Percentiles rank a stretch among this genome's conserved stretches.
Conservation (phyloP, 2,113 vertebrate species). For the Scomber japonicus region DNA sequence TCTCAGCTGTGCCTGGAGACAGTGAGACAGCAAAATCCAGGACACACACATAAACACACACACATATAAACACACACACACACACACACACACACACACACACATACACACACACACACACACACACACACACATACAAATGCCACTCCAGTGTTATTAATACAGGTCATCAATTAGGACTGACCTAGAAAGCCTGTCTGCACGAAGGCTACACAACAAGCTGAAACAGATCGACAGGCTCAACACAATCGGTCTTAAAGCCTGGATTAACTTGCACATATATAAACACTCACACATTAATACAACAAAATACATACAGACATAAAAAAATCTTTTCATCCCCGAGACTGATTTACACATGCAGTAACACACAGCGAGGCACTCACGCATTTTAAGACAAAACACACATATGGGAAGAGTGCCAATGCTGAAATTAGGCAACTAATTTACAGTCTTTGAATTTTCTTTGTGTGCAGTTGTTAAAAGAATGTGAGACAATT, state of each 20-base stretch:
- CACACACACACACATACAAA: conserved; percentile 47
- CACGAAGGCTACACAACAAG: conserved; percentile 66
- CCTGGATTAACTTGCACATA: conserved; percentile 67
- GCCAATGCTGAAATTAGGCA: conserved; percentile 27
- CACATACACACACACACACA: conserved; percentile 45
- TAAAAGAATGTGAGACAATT: conserved; percentile 38
- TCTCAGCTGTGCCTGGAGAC: conserved; percentile 58
- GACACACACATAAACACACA: conserved; percentile 51
- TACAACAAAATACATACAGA: conserved; percentile 23
- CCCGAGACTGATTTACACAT: conserved; percentile 20
- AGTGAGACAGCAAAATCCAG: conserved; percentile 73
- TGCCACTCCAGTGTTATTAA: conserved; percentile 65
- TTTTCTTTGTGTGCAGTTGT: conserved; percentile 34
- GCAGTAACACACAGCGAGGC: conserved; percentile 7
- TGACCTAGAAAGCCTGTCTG: conserved; percentile 82
- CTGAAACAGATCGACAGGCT: conserved; percentile 52
- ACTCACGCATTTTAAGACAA: neutral
- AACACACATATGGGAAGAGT: conserved; percentile 9
- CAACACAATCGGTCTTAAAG: conserved; percentile 58
- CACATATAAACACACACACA: conserved; percentile 46
- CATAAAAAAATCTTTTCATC: conserved; percentile 25
- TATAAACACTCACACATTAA: conserved; percentile 42
- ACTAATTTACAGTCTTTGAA: conserved; percentile 40
- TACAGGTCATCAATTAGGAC: conserved; percentile 75
- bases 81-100: conserved; percentile 41